These are phyloP conservation scores for Pediacus dermestoides DNA, from an alignment of 2,888 invertebrate species.

Conservation along the genomic window DNA sequence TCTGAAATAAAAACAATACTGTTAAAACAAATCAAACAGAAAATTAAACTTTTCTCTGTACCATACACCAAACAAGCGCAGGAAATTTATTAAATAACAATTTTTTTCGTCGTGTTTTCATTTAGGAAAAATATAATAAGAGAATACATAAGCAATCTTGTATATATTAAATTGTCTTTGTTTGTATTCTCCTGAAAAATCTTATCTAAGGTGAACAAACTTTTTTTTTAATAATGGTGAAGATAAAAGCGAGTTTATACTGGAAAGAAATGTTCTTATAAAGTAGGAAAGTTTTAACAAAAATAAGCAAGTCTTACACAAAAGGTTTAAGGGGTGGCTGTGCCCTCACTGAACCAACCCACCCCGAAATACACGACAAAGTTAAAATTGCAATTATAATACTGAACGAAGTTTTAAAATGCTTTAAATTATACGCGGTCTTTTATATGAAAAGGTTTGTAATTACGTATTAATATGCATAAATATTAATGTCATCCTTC, in stretches of 20 bases:
- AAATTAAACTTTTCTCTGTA: constrained; percentile 10
- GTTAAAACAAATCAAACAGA: too few relatives aligned
- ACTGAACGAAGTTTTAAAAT: constrained; percentile 34
- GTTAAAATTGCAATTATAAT: constrained; percentile 42
- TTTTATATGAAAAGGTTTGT: constrained; percentile 23
- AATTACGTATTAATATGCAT: constrained; percentile 33
- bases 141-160: too few relatives aligned
- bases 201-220: constrained; percentile 40
- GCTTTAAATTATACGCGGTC: constrained; percentile 31
- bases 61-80: constrained; percentile 8
- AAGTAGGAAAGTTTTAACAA: constrained; percentile 43
- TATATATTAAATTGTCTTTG: constrained; percentile 36
- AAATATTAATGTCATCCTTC: constrained; percentile 25
- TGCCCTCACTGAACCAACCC: constrained; percentile 7
- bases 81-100: constrained; percentile 13
- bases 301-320: constrained; percentile 38
- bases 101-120: too few relatives aligned
- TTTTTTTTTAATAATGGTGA: constrained; percentile 46
- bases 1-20: neutral
- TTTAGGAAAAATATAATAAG: too few relatives aligned
- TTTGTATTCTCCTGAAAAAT: constrained; percentile 30
- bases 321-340: constrained; percentile 28
- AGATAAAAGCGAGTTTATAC: constrained; percentile 44
- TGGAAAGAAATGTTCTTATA: constrained; percentile 43
- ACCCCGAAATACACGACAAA: constrained; percentile 31